Evolutionary conservation across 1,140 invertebrate genomes (phyloP).

Genomic region (Reticulitermes speratus): DNA sequence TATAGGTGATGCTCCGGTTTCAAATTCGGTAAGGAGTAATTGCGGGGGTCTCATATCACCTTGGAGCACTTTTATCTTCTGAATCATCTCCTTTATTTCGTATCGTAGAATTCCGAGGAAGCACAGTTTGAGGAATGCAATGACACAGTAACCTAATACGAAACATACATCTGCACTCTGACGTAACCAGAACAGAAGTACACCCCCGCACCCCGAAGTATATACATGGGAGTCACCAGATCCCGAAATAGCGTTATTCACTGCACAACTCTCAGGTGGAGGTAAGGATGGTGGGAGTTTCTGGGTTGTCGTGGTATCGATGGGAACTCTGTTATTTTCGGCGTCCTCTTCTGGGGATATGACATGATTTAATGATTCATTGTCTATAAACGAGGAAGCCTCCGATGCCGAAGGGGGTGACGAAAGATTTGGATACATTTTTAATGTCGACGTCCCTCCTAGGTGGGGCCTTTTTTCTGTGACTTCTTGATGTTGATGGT

Average conservation of each 20-base stretch:
- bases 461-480: neutral
- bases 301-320: conserved; percentile 30
- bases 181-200: conserved; percentile 69
- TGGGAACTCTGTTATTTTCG: neutral
- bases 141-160: conserved; percentile 84
- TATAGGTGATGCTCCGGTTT: conserved; percentile 37
- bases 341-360: conserved; percentile 27
- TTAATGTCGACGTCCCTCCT: neutral
- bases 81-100: conserved; percentile 76
- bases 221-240: neutral
- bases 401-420: conserved; percentile 15
- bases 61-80: conserved; percentile 72
- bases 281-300: conserved; percentile 22
- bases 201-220: conserved; percentile 60
- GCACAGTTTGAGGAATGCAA: conserved; percentile 85
- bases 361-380: neutral
- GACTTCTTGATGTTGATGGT: neutral
- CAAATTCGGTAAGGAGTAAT: conserved; percentile 39
- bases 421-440: neutral
- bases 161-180: conserved; percentile 78
- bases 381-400: conserved; percentile 32
- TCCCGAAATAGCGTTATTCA: conserved; percentile 25
- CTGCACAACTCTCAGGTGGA: conserved; percentile 26
- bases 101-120: conserved; percentile 79
- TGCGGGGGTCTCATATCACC: conserved; percentile 43